These are phyloP conservation scores for Seira ritae DNA, from an alignment of 2,888 invertebrate species.

Conservation along the genomic window DNA sequence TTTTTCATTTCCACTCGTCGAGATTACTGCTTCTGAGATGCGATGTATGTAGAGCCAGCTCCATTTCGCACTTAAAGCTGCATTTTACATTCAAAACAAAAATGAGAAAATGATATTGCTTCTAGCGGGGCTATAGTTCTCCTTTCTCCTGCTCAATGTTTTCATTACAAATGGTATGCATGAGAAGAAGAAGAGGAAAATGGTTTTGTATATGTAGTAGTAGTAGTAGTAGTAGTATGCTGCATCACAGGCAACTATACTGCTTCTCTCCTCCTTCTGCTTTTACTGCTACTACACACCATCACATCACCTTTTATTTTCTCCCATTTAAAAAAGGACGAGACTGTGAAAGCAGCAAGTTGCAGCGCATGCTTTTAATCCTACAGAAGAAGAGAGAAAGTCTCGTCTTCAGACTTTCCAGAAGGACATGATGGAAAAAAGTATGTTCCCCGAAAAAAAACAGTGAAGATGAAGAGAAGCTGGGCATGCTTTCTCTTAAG, in stretches of 20 bases:
- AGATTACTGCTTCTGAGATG: too few species aligned
- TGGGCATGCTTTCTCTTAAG: neutral
- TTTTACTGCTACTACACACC: neutral
- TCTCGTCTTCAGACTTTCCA: constrained; percentile 29
- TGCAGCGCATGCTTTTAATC: constrained; percentile 50
- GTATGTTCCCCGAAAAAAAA: constrained; percentile 6
- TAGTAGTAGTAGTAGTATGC: constrained; percentile 4
- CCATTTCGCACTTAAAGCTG: neutral
- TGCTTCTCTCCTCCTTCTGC: neutral
- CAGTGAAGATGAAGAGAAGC: constrained; percentile 4
- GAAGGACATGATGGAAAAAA: constrained; percentile 5
- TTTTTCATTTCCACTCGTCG: neutral
- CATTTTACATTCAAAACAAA: constrained; percentile 21
- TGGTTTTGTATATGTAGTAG: neutral
- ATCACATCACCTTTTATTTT: neutral
- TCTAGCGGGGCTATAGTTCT: neutral
- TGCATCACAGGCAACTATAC: too few species aligned
- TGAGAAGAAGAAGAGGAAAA: neutral
- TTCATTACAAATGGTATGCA: neutral
- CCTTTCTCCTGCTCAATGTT: neutral
- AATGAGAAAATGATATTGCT: constrained; percentile 15
- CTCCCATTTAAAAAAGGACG: neutral
- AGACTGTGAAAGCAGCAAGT: constrained; percentile 43
- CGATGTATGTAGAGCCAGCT: too few species aligned
- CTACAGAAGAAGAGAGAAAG: constrained; percentile 21